These are phyloP conservation scores for Bombus picipes DNA, from an alignment of 1,140 invertebrate species.

Conservation along the genomic window DNA sequence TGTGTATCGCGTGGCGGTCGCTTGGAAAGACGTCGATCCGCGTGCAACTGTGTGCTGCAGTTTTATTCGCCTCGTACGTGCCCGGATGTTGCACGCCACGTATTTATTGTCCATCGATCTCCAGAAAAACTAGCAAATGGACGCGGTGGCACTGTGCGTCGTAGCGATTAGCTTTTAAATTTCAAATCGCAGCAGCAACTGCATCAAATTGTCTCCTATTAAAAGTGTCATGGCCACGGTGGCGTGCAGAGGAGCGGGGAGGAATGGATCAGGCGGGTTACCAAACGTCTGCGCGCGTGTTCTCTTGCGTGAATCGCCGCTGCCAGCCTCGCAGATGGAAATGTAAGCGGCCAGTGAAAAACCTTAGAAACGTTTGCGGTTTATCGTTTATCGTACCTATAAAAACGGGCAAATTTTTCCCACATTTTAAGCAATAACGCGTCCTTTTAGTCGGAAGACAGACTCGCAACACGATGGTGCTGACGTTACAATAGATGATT, in stretches of 20 bases:
- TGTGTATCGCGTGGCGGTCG: too few species aligned
- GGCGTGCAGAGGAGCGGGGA: conserved; percentile 33
- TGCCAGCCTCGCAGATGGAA: background rate
- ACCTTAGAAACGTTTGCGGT: background rate
- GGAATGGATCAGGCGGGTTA: conserved; percentile 20
- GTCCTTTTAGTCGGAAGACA: too few species aligned
- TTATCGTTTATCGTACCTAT: too few species aligned
- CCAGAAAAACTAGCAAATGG: conserved; percentile 2
- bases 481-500: too few species aligned
- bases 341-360: background rate
- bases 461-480: too few species aligned
- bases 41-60: background rate
- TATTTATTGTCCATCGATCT: conserved; percentile 26
- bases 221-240: conserved; percentile 80
- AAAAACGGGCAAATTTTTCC: too few species aligned
- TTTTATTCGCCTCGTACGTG: background rate
- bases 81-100: background rate
- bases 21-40: background rate
- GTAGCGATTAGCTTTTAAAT: conserved; percentile 71
- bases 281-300: conserved; percentile 31
- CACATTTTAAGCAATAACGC: too few species aligned
- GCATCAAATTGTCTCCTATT: conserved; percentile 81
- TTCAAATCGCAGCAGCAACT: conserved; percentile 77
- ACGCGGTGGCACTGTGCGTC: conserved; percentile 11
- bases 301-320: background rate